A percentile compares a stretch with the other conserved stretches of the same genome.
Evolutionary conservation across 1,140 invertebrate genomes (phyloP).

Genomic region (Pogonus chalceus): DNA sequence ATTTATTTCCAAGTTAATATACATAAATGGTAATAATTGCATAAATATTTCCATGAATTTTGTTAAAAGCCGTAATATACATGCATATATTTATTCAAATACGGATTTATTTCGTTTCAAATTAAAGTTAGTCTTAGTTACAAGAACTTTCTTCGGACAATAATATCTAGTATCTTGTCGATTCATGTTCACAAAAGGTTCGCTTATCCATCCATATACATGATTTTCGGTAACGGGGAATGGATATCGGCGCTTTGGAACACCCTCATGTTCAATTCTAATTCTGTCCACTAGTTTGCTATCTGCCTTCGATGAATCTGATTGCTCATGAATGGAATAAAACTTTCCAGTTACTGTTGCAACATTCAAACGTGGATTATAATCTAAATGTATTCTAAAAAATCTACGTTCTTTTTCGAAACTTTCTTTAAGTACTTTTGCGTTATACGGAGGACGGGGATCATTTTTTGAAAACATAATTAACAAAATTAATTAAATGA

Average conservation of each 20-base stretch:
- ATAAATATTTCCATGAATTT: too few relatives aligned
- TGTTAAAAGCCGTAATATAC: too few relatives aligned
- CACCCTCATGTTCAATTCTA: background rate
- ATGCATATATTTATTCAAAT: too few relatives aligned
- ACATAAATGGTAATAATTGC: too few relatives aligned
- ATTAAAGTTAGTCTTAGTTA: too few relatives aligned
- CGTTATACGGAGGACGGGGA: background rate
- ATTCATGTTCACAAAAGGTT: background rate
- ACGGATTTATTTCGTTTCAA: too few relatives aligned
- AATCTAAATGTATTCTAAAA: background rate
- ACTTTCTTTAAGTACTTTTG: background rate
- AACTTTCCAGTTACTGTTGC: background rate
- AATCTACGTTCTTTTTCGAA: background rate
- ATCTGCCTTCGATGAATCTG: background rate
- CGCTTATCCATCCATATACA: background rate
- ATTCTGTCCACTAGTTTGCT: background rate
- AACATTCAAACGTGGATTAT: background rate
- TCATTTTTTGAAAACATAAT: constrained; percentile 1
- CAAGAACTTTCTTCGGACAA: too few relatives aligned
- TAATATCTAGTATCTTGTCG: background rate
- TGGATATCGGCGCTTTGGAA: background rate
- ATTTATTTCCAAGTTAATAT: too few relatives aligned
- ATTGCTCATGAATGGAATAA: background rate
- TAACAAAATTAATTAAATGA: background rate
- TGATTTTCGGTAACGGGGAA: background rate